Evolutionary conservation across 2,888 invertebrate species (phyloP).

Genomic region (Lamellibrachia satsuma): DNA sequence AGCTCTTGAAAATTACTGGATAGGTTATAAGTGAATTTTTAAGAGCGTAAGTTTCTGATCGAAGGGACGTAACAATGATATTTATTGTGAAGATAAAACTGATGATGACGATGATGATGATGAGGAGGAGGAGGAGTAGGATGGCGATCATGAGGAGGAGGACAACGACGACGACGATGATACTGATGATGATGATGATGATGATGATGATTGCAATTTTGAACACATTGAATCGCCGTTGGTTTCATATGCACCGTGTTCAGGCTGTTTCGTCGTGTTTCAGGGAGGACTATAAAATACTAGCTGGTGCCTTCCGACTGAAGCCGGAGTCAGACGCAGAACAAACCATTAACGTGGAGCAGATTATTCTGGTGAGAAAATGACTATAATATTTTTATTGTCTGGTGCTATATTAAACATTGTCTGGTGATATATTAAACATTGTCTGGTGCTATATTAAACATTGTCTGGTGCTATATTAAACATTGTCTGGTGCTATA

Average conservation of each 20-base stretch:
- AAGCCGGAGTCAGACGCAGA: constrained; percentile 23
- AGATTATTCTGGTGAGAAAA: constrained; percentile 29
- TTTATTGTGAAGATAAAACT: background rate
- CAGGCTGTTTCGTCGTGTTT: background rate
- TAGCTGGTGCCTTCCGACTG: constrained; percentile 30
- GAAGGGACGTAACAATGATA: too few relatives aligned
- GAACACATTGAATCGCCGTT: too few relatives aligned
- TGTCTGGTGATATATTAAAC: too few relatives aligned
- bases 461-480: background rate
- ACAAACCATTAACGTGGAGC: constrained; percentile 29
- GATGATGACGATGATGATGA: too few relatives aligned
- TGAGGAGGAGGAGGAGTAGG: background rate
- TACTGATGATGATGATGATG: background rate
- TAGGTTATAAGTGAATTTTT: too few relatives aligned
- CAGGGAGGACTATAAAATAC: constrained; percentile 29
- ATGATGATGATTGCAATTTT: too few relatives aligned
- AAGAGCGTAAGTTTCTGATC: too few relatives aligned
- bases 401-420: background rate
- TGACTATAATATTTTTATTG: background rate
- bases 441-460: background rate
- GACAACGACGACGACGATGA: background rate
- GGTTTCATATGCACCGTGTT: background rate
- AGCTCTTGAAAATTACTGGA: too few relatives aligned
- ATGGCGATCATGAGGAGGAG: too few relatives aligned
- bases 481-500: background rate